These are phyloP conservation scores for Paradisaea rubra DNA, from an alignment of 2,113 vertebrate species.

Conservation along the genomic window DNA sequence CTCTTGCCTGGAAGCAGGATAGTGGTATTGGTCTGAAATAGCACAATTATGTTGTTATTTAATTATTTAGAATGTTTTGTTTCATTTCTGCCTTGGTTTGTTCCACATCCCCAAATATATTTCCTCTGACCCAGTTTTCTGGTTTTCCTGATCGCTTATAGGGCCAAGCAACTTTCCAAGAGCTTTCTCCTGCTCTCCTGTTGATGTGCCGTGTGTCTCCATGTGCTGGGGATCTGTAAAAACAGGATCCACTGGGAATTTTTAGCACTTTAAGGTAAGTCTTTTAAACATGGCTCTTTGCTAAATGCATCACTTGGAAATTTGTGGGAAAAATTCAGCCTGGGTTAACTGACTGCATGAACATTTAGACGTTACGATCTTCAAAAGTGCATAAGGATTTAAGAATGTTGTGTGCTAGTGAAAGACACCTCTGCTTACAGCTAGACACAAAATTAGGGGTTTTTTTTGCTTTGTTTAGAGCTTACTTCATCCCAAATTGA, in stretches of 20 bases:
- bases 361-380: neutral
- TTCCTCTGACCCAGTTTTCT: neutral
- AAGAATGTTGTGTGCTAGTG: neutral
- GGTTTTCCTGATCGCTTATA: neutral
- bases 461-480: neutral
- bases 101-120: neutral
- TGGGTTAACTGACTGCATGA: neutral
- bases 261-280: slow-evolving; percentile 26
- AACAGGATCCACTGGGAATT: neutral
- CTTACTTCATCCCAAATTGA: neutral
- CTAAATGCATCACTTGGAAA: neutral
- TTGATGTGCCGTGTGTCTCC: neutral
- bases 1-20: neutral
- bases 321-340: neutral
- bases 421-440: neutral
- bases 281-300: neutral
- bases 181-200: neutral
- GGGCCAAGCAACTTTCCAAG: neutral
- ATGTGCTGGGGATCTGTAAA: neutral
- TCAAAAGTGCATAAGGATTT: neutral
- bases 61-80: neutral
- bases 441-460: neutral
- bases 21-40: neutral
- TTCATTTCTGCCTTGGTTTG: neutral
- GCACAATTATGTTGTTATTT: neutral